Evolutionary conservation across 2,113 vertebrate genomes (phyloP).

Genomic region (Phainopepla nitens): DNA sequence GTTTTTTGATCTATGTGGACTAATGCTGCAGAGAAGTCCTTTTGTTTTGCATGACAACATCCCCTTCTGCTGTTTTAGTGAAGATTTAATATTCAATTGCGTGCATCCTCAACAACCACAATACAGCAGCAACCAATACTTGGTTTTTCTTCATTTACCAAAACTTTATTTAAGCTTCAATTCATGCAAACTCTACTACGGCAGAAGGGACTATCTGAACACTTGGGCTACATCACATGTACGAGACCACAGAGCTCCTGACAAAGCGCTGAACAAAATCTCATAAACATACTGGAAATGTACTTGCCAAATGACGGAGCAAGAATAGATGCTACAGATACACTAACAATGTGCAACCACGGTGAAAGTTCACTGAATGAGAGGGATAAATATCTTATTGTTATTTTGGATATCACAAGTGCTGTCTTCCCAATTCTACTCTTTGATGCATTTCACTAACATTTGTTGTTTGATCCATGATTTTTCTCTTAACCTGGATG

Average conservation of each 20-base stretch:
- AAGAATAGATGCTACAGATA: neutral
- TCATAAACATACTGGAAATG: fast-evolving
- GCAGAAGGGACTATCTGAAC: neutral
- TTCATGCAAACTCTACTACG: neutral
- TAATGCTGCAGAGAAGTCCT: neutral
- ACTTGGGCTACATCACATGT: neutral
- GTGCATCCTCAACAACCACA: neutral
- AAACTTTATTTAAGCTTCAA: neutral
- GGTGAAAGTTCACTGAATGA: neutral
- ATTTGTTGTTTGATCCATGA: neutral
- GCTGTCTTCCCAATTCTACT: neutral
- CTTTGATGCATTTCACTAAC: neutral
- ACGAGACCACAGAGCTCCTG: neutral
- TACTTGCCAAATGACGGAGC: neutral
- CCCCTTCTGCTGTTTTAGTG: neutral
- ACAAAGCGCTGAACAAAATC: fast-evolving
- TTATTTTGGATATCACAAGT: neutral
- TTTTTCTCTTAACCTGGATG: neutral
- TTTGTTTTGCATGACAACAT: neutral
- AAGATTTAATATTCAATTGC: neutral
- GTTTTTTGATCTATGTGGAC: fast-evolving
- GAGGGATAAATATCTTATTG: neutral
- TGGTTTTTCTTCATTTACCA: neutral
- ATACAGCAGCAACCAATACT: neutral
- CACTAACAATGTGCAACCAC: fast-evolving